A percentile compares a stretch with the other conserved stretches of the same genome.
These are phyloP conservation scores for Leistus spinibarbis DNA, from an alignment of 2,888 invertebrate genomes.

Conservation along the genomic window DNA sequence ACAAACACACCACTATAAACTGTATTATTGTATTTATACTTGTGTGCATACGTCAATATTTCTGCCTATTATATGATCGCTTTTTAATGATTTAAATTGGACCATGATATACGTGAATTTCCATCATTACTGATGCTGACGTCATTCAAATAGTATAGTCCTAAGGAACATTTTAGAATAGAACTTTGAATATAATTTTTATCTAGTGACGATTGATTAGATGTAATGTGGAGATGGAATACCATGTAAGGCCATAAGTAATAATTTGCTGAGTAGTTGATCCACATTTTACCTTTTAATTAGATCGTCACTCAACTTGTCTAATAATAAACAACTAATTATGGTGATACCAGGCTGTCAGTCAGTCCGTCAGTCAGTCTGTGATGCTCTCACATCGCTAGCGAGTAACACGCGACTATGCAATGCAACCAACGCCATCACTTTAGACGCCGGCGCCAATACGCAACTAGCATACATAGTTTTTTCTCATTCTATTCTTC, in stretches of 20 bases:
- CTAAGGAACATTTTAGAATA: too few species aligned
- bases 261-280: constrained; percentile 11
- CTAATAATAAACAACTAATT: constrained; percentile 38
- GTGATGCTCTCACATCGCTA: background rate
- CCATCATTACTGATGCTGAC: background rate
- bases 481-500: background rate
- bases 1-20: background rate
- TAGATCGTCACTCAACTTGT: constrained; percentile 37
- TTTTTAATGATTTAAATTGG: constrained; percentile 4
- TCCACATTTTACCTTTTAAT: constrained; percentile 36
- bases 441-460: constrained; percentile 4
- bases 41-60: background rate
- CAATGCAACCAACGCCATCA: background rate
- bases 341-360: constrained; percentile 18
- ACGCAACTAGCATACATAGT: background rate
- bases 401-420: constrained; percentile 4
- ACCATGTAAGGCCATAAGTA: background rate
- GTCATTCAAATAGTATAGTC: background rate
- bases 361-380: constrained; percentile 4
- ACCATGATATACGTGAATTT: background rate
- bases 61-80: background rate
- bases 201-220: background rate
- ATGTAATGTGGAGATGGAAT: background rate
- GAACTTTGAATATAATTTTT: background rate
- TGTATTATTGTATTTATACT: background rate